phyloP scores from a whole-genome alignment of 1,140 invertebrate genomes.

The Drosophila biarmipes region DNA sequence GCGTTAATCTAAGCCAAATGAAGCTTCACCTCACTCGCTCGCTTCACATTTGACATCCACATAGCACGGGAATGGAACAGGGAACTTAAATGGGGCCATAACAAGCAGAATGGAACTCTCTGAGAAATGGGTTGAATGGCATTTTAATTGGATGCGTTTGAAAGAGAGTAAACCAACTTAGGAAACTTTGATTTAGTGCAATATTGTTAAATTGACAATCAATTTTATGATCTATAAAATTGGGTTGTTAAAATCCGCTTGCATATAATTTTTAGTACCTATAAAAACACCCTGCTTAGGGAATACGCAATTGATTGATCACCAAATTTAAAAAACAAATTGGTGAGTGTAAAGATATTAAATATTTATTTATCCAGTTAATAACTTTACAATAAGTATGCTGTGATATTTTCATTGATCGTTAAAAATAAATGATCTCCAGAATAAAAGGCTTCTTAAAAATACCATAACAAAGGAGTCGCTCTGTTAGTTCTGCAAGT shows the following conservation, averaged over 20 bases:
- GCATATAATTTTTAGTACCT: background rate
- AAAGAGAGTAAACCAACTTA: background rate
- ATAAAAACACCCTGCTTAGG: background rate
- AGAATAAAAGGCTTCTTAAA: background rate
- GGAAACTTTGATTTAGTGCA: background rate
- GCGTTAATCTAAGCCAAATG: slow-evolving; percentile 66
- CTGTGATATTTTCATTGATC: too few species aligned
- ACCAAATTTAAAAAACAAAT: too few species aligned
- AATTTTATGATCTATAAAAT: background rate
- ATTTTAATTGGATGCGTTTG: slow-evolving; percentile 47
- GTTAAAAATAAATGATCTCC: too few species aligned
- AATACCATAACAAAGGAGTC: background rate
- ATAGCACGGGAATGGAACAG: slow-evolving; percentile 4
- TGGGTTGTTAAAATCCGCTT: background rate
- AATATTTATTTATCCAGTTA: too few species aligned
- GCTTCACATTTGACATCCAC: slow-evolving; percentile 39
- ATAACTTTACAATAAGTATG: too few species aligned
- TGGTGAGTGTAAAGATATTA: too few species aligned
- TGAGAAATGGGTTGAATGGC: slow-evolving; percentile 37
- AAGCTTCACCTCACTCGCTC: slow-evolving; percentile 51
- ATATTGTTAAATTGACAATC: background rate
- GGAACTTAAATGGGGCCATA: slow-evolving; percentile 19
- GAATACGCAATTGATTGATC: background rate
- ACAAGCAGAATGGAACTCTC: slow-evolving; percentile 6
- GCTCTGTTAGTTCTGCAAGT: background rate